A percentile compares a stretch with the other conserved stretches of the same genome.
phyloP scores from a whole-genome alignment of 2,888 invertebrate species.

The Autographa gamma region DNA sequence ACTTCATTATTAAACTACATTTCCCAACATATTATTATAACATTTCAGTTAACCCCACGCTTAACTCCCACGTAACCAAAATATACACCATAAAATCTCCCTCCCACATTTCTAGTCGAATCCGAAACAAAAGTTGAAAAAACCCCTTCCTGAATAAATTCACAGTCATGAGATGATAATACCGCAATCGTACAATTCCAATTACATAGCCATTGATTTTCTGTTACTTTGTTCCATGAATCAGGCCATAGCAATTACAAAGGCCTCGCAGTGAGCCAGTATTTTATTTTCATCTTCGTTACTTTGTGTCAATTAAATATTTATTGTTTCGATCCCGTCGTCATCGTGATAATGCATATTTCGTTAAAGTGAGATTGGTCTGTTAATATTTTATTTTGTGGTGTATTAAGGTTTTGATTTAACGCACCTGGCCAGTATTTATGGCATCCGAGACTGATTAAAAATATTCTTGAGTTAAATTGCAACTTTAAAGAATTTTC shows the following conservation, averaged over 20 bases:
- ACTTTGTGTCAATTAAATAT: slow-evolving; percentile 5
- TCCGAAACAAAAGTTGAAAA: slow-evolving; percentile 30
- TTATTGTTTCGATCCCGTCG: slow-evolving; percentile 14
- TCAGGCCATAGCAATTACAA: slow-evolving; percentile 25
- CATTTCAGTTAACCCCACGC: neutral
- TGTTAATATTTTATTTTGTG: neutral
- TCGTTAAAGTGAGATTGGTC: neutral
- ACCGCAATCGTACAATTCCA: slow-evolving; percentile 47
- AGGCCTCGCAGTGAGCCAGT: slow-evolving; percentile 17
- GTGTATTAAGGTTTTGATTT: neutral
- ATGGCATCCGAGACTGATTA: neutral
- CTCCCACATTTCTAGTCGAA: slow-evolving; percentile 16
- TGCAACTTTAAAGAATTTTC: too few species aligned
- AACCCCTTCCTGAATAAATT: slow-evolving; percentile 40
- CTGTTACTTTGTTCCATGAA: slow-evolving; percentile 44
- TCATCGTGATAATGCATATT: slow-evolving; percentile 5
- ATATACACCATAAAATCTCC: slow-evolving; percentile 23
- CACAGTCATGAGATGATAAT: slow-evolving; percentile 57
- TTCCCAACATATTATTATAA: neutral
- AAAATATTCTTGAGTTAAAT: neutral
- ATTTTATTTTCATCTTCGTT: slow-evolving; percentile 21
- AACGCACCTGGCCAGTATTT: neutral
- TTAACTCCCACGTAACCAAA: neutral
- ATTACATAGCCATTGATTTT: slow-evolving; percentile 54
- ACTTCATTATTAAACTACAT: too few species aligned